A percentile compares a stretch with the other conserved stretches of the same genome.
phyloP scores from a whole-genome alignment of 2,113 vertebrate species.

The Gnathonemus longibarbis region DNA sequence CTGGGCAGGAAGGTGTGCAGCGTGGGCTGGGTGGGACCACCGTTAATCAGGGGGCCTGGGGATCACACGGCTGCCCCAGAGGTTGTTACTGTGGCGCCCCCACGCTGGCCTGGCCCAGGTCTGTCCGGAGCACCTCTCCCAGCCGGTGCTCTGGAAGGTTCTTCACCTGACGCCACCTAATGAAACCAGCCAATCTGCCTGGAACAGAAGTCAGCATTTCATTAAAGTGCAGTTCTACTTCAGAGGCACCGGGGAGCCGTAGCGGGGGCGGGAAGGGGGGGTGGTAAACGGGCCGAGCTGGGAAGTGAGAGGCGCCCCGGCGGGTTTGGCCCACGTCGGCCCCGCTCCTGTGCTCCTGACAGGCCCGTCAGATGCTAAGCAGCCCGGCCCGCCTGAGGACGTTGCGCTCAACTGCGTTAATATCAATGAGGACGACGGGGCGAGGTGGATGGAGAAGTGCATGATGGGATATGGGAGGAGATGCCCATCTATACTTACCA shows the following conservation, averaged over 20 bases:
- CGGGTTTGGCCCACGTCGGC: constrained; percentile 60
- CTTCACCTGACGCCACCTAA: constrained; percentile 14
- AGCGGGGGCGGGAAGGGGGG: constrained; percentile 39
- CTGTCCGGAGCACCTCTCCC: constrained; percentile 27
- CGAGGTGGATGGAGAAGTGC: background rate
- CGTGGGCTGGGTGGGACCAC: constrained; percentile 49
- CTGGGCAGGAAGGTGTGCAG: constrained; percentile 16
- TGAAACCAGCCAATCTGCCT: constrained; percentile 64
- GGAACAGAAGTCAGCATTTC: constrained; percentile 51
- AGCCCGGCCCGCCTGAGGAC: constrained; percentile 15
- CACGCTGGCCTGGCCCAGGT: constrained; percentile 17
- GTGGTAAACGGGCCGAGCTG: constrained; percentile 35
- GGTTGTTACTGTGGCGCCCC: constrained; percentile 44
- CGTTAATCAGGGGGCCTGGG: constrained; percentile 61
- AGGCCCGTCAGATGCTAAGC: constrained; percentile 51
- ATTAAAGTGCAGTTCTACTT: constrained; percentile 52
- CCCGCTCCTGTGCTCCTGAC: constrained; percentile 64
- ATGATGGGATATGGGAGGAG: background rate
- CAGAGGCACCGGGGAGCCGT: constrained; percentile 41
- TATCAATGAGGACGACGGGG: background rate
- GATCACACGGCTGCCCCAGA: constrained; percentile 51
- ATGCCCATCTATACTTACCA: background rate
- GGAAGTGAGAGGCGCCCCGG: constrained; percentile 58
- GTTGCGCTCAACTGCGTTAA: constrained; percentile 15
- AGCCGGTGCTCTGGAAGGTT: constrained; percentile 36